Evolutionary conservation across 2,888 invertebrate species (phyloP), one percentile per base, ranked within the genome.

Genomic region (Magallana nippona): DNA sequence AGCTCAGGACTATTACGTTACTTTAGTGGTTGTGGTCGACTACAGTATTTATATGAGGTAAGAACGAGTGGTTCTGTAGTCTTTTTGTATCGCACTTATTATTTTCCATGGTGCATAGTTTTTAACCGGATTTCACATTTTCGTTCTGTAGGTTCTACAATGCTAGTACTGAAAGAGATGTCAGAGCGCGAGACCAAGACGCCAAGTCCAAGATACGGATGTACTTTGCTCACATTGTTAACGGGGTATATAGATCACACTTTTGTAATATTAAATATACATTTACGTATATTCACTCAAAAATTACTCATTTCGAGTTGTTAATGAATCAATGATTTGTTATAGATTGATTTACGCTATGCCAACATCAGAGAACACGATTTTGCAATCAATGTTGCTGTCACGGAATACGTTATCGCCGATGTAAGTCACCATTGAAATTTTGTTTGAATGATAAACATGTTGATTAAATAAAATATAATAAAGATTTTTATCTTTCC

Each of bases 151-250:
- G 83, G 11, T 83, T 80, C 71, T 85, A 83, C 44, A 81, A 82
- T 57, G 78, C 81, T 0, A 83, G 81, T 58, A 55, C 57, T 3
- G 79, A 83, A 27, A 78, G 10, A 5, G 22, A 27, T 15, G 81
- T 63, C 0, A 27, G 56, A 1, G 77, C 79, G 5, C 83, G 56
- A 78, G 83, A 83, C 22, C 63, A 79, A 55, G 85, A 86, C 27
- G 85, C 85, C 5, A 86, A 86, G 44, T 62, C 79, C 1, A 84
- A 83, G 55, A 86, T 86, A 11, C 27, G 85, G 56, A 81, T 79
- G 44, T 86, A 86, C 56, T 84, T 86, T 60, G 85, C 84, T n/a
- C 85, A 86, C 62, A 78, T 84, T 62, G 84, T 86, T 8, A 86
- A 86, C n/a, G 85, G 85, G 80, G 85, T 86, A 82, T 58, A 81